Percentiles rank a stretch among this genome's conserved stretches.
phyloP scores from a whole-genome alignment of 2,888 invertebrate species.

The Hydrotaea diabolus region DNA sequence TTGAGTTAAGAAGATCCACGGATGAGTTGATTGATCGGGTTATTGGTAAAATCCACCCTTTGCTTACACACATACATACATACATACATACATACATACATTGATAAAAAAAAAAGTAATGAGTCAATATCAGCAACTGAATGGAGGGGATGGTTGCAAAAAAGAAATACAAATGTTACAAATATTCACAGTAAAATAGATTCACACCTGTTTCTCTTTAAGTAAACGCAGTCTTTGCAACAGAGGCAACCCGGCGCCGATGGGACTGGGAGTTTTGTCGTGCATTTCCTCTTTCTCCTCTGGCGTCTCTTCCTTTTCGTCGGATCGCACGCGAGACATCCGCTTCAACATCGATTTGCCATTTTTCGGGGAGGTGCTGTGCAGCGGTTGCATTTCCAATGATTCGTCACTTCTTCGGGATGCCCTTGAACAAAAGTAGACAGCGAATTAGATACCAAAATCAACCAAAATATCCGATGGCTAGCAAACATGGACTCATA shows the following conservation, averaged over 20 bases:
- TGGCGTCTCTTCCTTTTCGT: slow-evolving; percentile 84
- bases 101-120: slow-evolving; percentile 18
- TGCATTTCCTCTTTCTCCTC: slow-evolving; percentile 82
- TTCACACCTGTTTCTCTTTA: slow-evolving; percentile 90
- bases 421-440: slow-evolving; percentile 65
- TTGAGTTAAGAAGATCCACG: not conserved
- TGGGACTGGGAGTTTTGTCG: slow-evolving; percentile 85
- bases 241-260: slow-evolving; percentile 92
- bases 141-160: slow-evolving; percentile 14
- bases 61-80: not conserved
- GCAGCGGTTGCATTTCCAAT: slow-evolving; percentile 86
- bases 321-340: slow-evolving; percentile 89
- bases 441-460: slow-evolving; percentile 11
- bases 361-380: slow-evolving; percentile 79
- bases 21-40: not conserved
- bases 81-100: slow-evolving; percentile 2
- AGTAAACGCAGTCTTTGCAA: slow-evolving; percentile 89
- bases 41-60: too few species aligned
- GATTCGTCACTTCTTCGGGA: slow-evolving; percentile 83
- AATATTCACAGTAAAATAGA: slow-evolving; percentile 28
- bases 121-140: slow-evolving; percentile 4
- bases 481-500: too few species aligned
- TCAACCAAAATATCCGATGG: too few species aligned
- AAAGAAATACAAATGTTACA: slow-evolving; percentile 14
- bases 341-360: slow-evolving; percentile 85